Evolutionary conservation across 2,888 invertebrate genomes (phyloP).

Genomic region (Rhopalosiphum nymphaeae): DNA sequence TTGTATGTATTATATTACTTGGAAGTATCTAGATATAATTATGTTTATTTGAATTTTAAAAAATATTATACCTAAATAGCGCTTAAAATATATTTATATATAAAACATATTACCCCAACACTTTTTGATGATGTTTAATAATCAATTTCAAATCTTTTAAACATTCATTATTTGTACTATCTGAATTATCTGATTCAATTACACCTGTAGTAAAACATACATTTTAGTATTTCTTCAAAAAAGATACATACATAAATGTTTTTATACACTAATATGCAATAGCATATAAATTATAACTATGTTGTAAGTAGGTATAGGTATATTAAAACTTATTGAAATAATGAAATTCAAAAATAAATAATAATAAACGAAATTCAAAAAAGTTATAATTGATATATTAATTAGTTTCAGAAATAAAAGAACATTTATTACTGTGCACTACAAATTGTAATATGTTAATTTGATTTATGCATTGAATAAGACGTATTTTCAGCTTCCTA

Average conservation of each 20-base stretch:
- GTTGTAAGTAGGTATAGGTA: not conserved
- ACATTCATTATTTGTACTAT: not conserved
- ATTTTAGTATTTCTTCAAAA: not conserved
- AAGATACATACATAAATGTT: not conserved
- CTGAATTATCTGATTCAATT: not conserved
- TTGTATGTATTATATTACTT: not conserved
- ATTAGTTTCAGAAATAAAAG: not conserved
- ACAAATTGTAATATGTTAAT: not conserved
- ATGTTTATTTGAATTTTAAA: not conserved
- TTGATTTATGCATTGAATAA: not conserved
- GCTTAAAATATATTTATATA: not conserved
- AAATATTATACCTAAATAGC: too few species aligned
- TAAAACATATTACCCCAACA: slow-evolving; percentile 22
- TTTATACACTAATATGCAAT: too few species aligned
- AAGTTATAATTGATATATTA: not conserved
- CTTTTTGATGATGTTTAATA: not conserved
- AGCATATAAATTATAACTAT: too few species aligned
- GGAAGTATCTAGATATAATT: not conserved
- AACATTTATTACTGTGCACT: too few species aligned
- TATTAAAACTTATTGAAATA: not conserved
- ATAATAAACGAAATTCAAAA: not conserved
- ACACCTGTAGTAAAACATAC: not conserved
- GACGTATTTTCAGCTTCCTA: not conserved
- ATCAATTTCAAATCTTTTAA: not conserved
- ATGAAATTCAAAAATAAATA: not conserved